Evolutionary conservation across 2,797 vertebrate species (phyloP), one percentile per base, ranked within the genome.

Genomic region (Masticophis lateralis): DNA sequence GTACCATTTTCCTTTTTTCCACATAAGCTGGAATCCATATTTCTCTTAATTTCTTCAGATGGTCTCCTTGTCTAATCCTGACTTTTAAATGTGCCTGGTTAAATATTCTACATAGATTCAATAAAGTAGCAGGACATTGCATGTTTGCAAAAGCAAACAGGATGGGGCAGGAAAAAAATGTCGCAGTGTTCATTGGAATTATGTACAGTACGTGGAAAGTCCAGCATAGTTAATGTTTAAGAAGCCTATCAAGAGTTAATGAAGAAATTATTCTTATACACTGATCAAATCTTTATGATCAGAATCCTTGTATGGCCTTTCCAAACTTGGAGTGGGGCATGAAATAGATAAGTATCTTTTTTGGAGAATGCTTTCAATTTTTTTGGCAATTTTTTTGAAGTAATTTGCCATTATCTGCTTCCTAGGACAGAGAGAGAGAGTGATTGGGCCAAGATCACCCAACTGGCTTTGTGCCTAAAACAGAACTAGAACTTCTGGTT

Each of bases 231-330:
- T 79, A 56, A 74, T 69, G 66, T 86, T 95, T 95, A 83, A 94
- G 57, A 95, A 92, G 93, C 87, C 90, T 90, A 89, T 91, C 94
- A 95, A 61, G 11, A n/a, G 92, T 92, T 95, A 92, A 83, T 51
- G 93, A 95, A 94, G 87, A 88, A 89, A 95, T 95, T 90, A 96
- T 95, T 95, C 94, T 97, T 96, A 92, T 96, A 92, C 90, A 69
- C 16, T 94, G 94, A 96, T 95, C 92, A 94, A 95, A 94, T 95
- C 95, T 92, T 96, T 95, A 94, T 96, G 96, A 97, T 74, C 16
- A 20, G 57, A 57, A 61, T 61, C 51, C 66, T 55, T 89, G 2
- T 7, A 18, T 63, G 18, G 12, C 28, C 11, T 57, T 74, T 88
- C 37, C 43, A 28, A 56, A 87, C 53, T 51, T 60, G 56, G 14